phyloP scores from a whole-genome alignment of 2,797 vertebrate genomes.

The Loriculus beryllinus region DNA sequence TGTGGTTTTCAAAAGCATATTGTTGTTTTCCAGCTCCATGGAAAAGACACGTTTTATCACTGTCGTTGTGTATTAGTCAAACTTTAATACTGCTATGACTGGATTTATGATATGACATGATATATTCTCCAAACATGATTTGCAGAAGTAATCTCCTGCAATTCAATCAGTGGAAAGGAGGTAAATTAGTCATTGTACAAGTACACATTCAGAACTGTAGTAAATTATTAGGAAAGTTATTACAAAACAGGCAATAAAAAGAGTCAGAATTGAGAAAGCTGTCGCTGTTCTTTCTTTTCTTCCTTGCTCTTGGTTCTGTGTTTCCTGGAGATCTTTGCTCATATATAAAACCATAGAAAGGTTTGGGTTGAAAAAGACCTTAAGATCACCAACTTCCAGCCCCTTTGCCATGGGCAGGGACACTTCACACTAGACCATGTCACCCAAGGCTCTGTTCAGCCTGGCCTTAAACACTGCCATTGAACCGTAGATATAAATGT shows the following conservation, averaged over 20 bases:
- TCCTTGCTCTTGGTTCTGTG: not conserved
- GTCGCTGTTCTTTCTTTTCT: not conserved
- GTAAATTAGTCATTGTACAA: conserved; percentile 43
- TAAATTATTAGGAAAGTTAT: conserved; percentile 4
- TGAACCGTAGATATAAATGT: not conserved
- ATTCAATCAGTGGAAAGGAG: conserved; percentile 41
- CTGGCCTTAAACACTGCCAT: not conserved
- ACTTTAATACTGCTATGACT: not conserved
- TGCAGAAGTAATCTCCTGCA: conserved; percentile 29
- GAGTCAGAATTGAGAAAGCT: not conserved
- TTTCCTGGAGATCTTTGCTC: not conserved
- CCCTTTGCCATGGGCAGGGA: not conserved
- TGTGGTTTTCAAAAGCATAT: not conserved
- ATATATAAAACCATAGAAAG: not conserved
- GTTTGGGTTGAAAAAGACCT: too few species aligned
- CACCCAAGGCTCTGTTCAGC: not conserved
- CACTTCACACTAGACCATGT: not conserved
- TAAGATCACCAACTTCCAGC: too few species aligned
- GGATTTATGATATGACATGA: conserved; percentile 42
- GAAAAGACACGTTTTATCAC: conserved; percentile 32
- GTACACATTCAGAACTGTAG: not conserved
- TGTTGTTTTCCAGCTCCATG: conserved; percentile 11
- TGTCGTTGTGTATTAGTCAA: conserved; percentile 39
- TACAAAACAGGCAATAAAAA: conserved; percentile 10
- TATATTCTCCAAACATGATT: conserved; percentile 37